Percentiles rank a stretch among this genome's conserved stretches.
These are phyloP conservation scores for Teleogryllus occipitalis DNA, from an alignment of 1,140 invertebrate genomes.

Conservation along the genomic window DNA sequence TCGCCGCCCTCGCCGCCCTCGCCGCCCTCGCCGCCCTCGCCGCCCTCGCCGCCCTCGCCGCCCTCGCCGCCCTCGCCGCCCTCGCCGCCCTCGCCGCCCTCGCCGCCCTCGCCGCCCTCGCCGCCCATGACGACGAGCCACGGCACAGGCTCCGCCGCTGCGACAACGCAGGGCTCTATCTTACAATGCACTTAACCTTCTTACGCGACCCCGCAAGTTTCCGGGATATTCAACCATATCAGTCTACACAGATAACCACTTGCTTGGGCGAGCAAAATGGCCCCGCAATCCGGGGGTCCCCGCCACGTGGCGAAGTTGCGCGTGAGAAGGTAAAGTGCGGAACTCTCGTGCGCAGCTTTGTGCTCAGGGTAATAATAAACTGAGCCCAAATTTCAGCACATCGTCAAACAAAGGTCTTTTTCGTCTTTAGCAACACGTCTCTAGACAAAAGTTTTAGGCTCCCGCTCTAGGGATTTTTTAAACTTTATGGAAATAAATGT, in stretches of 20 bases:
- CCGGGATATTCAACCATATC: background rate
- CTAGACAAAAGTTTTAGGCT: too few relatives aligned
- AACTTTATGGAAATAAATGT: too few relatives aligned
- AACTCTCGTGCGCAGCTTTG: background rate
- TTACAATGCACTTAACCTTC: constrained; percentile 4
- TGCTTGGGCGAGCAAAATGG: background rate
- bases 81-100: too few relatives aligned
- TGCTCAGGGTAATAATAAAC: background rate
- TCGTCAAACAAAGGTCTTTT: background rate
- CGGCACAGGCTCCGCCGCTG: too few relatives aligned
- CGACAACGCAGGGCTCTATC: background rate
- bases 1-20: too few relatives aligned
- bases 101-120: too few relatives aligned
- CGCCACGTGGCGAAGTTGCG: background rate
- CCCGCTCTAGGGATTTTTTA: too few relatives aligned
- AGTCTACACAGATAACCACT: constrained; percentile 1
- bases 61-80: too few relatives aligned
- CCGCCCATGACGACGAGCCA: too few relatives aligned
- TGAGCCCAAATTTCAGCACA: background rate
- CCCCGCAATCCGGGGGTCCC: background rate
- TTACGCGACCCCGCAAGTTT: background rate
- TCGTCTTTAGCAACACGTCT: too few relatives aligned
- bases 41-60: too few relatives aligned
- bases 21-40: too few relatives aligned
- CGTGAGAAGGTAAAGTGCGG: background rate